A percentile compares a stretch with the other conserved stretches of the same genome.
Evolutionary conservation across 1,140 invertebrate species (phyloP).

Genomic region (Atta texana): DNA sequence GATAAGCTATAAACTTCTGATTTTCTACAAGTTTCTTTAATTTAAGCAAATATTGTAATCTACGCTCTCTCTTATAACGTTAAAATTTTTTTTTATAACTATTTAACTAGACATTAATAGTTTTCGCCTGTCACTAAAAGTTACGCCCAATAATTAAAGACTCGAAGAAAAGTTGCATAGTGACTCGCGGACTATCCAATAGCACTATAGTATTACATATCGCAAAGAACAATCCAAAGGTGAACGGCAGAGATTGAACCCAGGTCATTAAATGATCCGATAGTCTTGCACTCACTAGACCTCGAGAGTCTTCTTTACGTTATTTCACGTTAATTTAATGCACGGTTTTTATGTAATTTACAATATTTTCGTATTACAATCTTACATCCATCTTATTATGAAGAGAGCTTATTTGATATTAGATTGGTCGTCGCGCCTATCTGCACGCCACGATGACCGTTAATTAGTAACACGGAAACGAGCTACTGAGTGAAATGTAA

Average conservation of each 20-base stretch:
- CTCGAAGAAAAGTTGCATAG: neutral
- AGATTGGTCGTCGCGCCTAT: constrained; percentile 33
- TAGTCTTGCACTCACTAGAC: neutral
- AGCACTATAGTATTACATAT: constrained; percentile 38
- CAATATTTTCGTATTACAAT: constrained; percentile 22
- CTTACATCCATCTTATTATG: constrained; percentile 3
- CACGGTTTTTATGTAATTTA: constrained; percentile 7
- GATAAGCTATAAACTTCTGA: neutral
- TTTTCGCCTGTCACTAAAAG: neutral
- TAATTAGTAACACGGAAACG: constrained; percentile 75
- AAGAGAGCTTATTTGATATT: constrained; percentile 27
- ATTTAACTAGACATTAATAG: neutral
- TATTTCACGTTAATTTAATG: constrained; percentile 16
- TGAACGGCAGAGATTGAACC: constrained; percentile 55
- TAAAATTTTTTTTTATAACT: neutral
- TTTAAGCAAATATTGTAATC: no score
- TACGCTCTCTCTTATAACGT: neutral
- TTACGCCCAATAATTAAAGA: neutral
- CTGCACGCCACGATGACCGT: constrained; percentile 65
- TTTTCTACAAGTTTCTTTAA: neutral
- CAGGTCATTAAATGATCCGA: constrained; percentile 25
- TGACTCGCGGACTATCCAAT: constrained; percentile 5
- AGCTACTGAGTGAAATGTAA: constrained; percentile 77
- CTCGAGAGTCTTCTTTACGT: neutral
- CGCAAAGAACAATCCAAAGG: constrained; percentile 53